Evolutionary conservation across 2,888 invertebrate genomes (phyloP).

Genomic region (Tetanocera ferruginea): DNA sequence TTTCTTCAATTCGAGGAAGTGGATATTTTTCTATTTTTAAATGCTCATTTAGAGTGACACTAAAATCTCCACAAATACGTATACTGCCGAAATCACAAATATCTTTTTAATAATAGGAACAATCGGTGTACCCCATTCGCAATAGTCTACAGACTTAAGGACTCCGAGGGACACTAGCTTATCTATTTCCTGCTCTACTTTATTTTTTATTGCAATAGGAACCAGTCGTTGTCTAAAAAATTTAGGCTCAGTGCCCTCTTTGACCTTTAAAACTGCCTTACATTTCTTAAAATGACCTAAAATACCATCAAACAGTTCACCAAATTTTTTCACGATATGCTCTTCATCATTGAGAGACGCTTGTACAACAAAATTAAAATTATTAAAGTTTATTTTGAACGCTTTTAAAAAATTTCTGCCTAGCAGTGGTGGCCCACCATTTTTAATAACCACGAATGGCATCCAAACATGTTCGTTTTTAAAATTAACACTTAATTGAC

Average conservation of each 20-base stretch:
- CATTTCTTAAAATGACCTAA: constrained; percentile 33
- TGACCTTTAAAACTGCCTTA: constrained; percentile 26
- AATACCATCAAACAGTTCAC: neutral
- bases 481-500: neutral
- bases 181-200: constrained; percentile 41
- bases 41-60: constrained; percentile 53
- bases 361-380: neutral
- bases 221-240: constrained; percentile 41
- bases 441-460: neutral
- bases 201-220: constrained; percentile 36
- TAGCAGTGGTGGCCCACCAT: neutral
- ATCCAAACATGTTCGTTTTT: neutral
- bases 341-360: neutral
- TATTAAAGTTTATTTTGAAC: no score
- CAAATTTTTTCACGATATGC: neutral
- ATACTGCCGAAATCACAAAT: no score
- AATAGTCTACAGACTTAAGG: constrained; percentile 42
- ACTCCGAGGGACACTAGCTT: constrained; percentile 38
- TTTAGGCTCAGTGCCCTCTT: constrained; percentile 28
- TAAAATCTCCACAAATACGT: constrained; percentile 47
- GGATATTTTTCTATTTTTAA: constrained; percentile 54
- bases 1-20: constrained; percentile 54
- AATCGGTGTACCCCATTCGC: constrained; percentile 61
- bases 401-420: neutral
- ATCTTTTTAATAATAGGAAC: constrained; percentile 61